Base-by-base conservation (phyloP, 2,888 invertebrate genomes). In the Chaetoderma sp. region DNA sequence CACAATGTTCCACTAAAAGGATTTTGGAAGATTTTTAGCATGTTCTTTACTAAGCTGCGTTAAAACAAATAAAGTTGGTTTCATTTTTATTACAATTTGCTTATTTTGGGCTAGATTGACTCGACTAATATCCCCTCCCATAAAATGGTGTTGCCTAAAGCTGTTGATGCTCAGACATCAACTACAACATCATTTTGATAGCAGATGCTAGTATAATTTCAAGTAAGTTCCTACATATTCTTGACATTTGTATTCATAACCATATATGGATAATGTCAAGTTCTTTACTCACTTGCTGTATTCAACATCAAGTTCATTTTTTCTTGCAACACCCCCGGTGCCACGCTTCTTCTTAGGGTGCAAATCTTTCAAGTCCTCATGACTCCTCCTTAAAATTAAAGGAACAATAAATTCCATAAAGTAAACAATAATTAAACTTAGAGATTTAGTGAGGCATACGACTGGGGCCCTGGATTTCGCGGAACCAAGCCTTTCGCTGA, bases 251-350 rank as follows among this genome's bases (percentile, higher is more conserved):
- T n/a, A 16, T 13, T 30, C 2, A 27, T 21, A 39, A 36, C 33
- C 25, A 50, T 5, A 42, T 28, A 55, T 28, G 5, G n/a, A 39
- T 18, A 4, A 6, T 27, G 6, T 4, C 16, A 10, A 25, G 4
- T 8, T 6, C 21, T 27, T 30, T 30, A 61, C 77, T 60, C 71
- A 83, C 83, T 78, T 83, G 72, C 77, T 76, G 60, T 83, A 83
- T 70, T 83, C 83, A 23, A 81, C 79, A 45, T 78, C 80, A 30
- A 85, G 68, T 50, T 78, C 78, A 45, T 76, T 60, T 60, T 78
- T 80, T 23, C 78, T 74, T 5, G 79, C 78, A 33, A 82, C 72
- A 33, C 74, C 76, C 63, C 77, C 74, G 39, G 69, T 74, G 47
- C 74, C 69, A 30, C 59, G 71, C 68, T 76, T 78, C 60, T 73